Conservation (phyloP, 2,888 invertebrate genomes). For the Aelia acuminata region DNA sequence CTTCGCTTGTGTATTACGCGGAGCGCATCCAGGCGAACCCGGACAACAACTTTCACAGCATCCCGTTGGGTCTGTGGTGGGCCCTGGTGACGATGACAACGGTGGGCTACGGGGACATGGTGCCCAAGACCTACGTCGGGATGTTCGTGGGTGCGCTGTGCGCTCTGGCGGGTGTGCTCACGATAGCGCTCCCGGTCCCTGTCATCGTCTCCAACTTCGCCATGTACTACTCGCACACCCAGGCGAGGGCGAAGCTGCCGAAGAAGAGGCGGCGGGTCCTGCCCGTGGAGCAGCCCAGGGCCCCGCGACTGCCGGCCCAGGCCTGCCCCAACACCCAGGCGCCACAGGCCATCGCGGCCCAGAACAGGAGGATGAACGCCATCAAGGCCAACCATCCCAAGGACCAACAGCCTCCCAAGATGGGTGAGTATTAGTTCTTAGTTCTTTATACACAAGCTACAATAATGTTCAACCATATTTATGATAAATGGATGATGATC, state of each 20-base stretch:
- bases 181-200: constrained; percentile 98
- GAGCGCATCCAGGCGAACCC: constrained; percentile 96
- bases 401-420: constrained; percentile 83
- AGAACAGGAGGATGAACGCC: constrained; percentile 86
- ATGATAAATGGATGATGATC: no score
- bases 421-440: constrained; percentile 81
- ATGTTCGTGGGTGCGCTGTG: constrained; percentile 99
- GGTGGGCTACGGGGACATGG: constrained; percentile 99
- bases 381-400: constrained; percentile 90
- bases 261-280: constrained; percentile 97
- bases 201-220: constrained; percentile 99
- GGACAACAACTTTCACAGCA: constrained; percentile 97
- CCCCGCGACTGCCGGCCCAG: constrained; percentile 74
- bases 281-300: constrained; percentile 93
- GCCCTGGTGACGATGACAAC: constrained; percentile 99
- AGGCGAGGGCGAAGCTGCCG: constrained; percentile 97
- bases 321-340: constrained; percentile 71
- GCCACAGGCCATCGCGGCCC: constrained; percentile 68
- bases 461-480: no score
- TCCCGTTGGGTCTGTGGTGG: constrained; percentile 98
- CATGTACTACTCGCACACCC: constrained; percentile 95
- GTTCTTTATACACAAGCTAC: no score
- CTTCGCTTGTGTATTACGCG: constrained; percentile 97
- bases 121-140: constrained; percentile 97
- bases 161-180: constrained; percentile 97